A percentile compares a stretch with the other conserved stretches of the same genome.
Evolutionary conservation across 2,113 vertebrate genomes (phyloP).

Genomic region (Oplegnathus fasciatus): DNA sequence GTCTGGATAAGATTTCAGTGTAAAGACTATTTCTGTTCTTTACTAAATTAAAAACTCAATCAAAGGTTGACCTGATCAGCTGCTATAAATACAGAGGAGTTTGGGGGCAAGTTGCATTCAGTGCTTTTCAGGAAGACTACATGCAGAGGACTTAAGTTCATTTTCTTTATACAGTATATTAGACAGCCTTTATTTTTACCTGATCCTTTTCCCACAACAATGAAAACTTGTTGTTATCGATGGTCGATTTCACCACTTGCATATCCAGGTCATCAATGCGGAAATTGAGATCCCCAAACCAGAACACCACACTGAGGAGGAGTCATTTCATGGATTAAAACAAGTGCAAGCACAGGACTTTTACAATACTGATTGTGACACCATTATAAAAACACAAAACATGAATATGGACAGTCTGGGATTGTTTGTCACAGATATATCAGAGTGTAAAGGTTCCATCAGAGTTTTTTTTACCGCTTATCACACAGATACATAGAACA

Average conservation of each 20-base stretch:
- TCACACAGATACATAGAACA: neutral
- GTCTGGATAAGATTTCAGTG: neutral
- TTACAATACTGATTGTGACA: neutral
- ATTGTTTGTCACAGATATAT: neutral
- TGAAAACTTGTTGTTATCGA: slow-evolving; percentile 90
- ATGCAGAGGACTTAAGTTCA: neutral
- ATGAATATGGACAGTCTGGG: neutral
- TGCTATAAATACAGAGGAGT: neutral
- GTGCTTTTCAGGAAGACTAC: neutral
- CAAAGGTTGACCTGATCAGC: neutral
- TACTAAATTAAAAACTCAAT: neutral
- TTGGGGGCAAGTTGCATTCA: neutral
- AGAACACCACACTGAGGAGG: slow-evolving; percentile 92
- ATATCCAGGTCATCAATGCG: slow-evolving; percentile 95
- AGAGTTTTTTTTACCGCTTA: neutral
- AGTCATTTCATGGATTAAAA: neutral
- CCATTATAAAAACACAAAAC: neutral
- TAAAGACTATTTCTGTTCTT: neutral
- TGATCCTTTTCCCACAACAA: slow-evolving; percentile 97
- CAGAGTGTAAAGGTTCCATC: neutral
- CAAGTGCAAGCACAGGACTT: neutral
- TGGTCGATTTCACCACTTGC: slow-evolving; percentile 94
- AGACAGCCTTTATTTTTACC: slow-evolving; percentile 78
- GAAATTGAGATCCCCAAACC: slow-evolving; percentile 99
- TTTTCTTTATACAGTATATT: neutral